phyloP scores from a whole-genome alignment of 2,888 invertebrate genomes.

The Watsonalla cultraria region DNA sequence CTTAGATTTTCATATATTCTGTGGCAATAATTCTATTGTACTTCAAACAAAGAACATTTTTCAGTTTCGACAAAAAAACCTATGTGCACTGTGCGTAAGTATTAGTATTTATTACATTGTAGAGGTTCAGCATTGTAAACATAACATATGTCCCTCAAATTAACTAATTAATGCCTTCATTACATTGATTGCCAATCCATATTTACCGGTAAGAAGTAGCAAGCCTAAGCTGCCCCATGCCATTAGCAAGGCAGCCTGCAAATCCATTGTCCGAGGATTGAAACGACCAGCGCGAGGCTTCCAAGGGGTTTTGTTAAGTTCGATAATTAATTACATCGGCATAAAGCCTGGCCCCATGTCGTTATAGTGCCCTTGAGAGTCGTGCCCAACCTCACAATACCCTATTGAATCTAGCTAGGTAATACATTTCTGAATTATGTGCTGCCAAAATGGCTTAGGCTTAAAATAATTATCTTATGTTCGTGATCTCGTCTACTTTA shows the following conservation, averaged over 20 bases:
- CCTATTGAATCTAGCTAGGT: constrained; percentile 45
- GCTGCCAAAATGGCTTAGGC: constrained; percentile 33
- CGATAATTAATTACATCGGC: constrained; percentile 60
- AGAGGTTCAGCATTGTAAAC: not conserved
- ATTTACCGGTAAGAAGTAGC: not conserved
- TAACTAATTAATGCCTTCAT: not conserved
- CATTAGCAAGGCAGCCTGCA: constrained; percentile 12
- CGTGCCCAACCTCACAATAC: constrained; percentile 40
- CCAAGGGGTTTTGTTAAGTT: constrained; percentile 43
- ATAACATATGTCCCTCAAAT: constrained; percentile 12
- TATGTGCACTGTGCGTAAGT: too few species aligned
- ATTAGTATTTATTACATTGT: too few species aligned
- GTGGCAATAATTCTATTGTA: too few species aligned
- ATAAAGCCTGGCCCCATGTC: constrained; percentile 43
- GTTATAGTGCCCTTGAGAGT: constrained; percentile 56
- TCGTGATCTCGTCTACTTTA: too few species aligned
- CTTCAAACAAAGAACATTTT: too few species aligned
- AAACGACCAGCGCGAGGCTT: constrained; percentile 40
- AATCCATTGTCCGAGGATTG: constrained; percentile 18
- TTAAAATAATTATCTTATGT: constrained; percentile 1
- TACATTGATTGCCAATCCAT: not conserved
- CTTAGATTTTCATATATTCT: too few species aligned
- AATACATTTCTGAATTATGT: constrained; percentile 50
- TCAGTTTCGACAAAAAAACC: too few species aligned
- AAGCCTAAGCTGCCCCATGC: constrained; percentile 1